phyloP scores from a whole-genome alignment of 2,113 vertebrate species.

The Eptatretus burgeri region DNA sequence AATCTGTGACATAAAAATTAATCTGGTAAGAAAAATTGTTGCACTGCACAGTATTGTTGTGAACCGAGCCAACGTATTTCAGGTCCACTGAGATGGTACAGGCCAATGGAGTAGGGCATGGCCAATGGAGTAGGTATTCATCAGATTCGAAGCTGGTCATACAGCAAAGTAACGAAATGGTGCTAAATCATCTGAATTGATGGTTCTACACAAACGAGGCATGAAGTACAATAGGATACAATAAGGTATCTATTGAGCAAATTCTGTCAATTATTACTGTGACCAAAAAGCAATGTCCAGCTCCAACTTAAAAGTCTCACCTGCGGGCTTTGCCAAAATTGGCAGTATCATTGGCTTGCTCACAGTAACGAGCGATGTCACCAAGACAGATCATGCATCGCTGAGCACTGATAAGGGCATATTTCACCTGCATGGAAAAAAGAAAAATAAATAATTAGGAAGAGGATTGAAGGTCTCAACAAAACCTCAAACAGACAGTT shows the following conservation, averaged over 20 bases:
- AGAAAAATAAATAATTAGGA: neutral
- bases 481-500: neutral
- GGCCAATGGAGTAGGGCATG: too few species aligned
- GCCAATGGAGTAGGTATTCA: too few species aligned
- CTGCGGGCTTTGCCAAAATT: slow-evolving; percentile 96
- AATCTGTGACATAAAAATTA: too few species aligned
- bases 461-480: neutral
- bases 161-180: neutral
- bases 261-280: neutral
- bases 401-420: slow-evolving; percentile 87
- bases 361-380: slow-evolving; percentile 72
- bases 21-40: too few species aligned
- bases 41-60: too few species aligned
- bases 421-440: slow-evolving; percentile 40
- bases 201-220: neutral
- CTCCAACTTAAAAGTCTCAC: slow-evolving; percentile 16
- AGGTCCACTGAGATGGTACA: too few species aligned
- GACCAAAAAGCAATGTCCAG: neutral
- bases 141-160: too few species aligned
- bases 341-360: slow-evolving; percentile 65
- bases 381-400: slow-evolving; percentile 89
- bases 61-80: too few species aligned
- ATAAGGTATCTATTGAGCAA: neutral
- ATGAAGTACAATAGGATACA: neutral
- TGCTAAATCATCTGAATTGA: neutral